These are phyloP conservation scores for Drosophila takahashii DNA, from an alignment of 1,140 invertebrate species.

Conservation along the genomic window DNA sequence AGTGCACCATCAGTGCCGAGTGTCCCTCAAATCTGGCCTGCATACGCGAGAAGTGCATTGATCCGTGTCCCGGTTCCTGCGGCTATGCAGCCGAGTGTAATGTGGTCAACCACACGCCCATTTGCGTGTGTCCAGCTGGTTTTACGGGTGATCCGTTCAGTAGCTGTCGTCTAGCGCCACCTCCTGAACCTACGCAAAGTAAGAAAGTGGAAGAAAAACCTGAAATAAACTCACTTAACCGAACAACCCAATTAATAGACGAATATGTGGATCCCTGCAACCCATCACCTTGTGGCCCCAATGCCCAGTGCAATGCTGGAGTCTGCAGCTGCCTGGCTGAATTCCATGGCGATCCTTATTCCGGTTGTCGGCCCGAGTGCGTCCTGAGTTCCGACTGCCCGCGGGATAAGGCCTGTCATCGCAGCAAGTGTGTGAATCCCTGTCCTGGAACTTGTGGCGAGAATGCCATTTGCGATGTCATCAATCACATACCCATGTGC, in stretches of 20 bases:
- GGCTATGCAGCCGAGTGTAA: constrained; percentile 92
- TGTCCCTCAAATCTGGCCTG: constrained; percentile 92
- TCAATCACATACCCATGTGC: constrained; percentile 92
- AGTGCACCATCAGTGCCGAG: constrained; percentile 93
- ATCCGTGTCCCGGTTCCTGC: constrained; percentile 93
- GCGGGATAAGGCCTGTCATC: constrained; percentile 89
- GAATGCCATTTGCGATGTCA: constrained; percentile 91
- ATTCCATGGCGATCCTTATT: constrained; percentile 93
- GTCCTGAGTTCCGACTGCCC: constrained; percentile 93
- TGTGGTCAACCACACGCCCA: constrained; percentile 93
- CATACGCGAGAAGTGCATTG: constrained; percentile 92
- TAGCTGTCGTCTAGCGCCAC: constrained; percentile 87
- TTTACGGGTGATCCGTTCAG: constrained; percentile 94
- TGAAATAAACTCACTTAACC: constrained; percentile 38
- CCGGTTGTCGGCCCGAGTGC: constrained; percentile 93
- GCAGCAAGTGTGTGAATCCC: constrained; percentile 92
- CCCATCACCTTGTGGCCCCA: constrained; percentile 92
- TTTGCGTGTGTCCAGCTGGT: constrained; percentile 90
- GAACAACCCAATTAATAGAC: constrained; percentile 86
- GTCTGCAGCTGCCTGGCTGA: constrained; percentile 91
- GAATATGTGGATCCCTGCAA: constrained; percentile 90
- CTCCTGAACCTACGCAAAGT: constrained; percentile 85
- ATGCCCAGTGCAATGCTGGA: constrained; percentile 92
- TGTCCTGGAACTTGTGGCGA: constrained; percentile 91
- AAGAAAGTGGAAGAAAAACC: constrained; percentile 85